These are phyloP conservation scores for Strigamia crassipes DNA, from an alignment of 2,888 invertebrate species.

Conservation along the genomic window DNA sequence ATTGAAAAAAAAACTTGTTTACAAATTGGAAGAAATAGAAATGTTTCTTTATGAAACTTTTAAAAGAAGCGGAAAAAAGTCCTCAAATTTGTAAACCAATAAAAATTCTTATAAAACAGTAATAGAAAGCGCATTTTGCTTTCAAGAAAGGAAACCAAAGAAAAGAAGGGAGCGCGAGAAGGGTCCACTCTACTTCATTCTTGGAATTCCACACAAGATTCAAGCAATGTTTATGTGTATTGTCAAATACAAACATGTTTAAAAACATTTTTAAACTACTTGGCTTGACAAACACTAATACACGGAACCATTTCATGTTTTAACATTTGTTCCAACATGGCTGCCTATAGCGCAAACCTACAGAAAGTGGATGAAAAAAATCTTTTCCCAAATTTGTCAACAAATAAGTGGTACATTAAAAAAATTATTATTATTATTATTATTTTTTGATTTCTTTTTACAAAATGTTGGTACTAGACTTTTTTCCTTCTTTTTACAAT, in stretches of 20 bases:
- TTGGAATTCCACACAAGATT: conserved; percentile 18
- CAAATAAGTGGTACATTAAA: not conserved
- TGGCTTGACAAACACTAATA: conserved; percentile 1
- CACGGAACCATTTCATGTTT: not conserved
- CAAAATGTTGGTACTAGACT: not conserved
- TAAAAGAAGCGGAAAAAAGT: not conserved
- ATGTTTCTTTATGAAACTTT: too few relatives aligned
- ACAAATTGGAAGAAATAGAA: not conserved
- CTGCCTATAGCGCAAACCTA: not conserved
- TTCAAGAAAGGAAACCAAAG: not conserved
- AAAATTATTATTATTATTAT: not conserved
- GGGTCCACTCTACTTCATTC: conserved; percentile 22
- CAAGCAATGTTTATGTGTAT: not conserved
- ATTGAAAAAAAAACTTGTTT: conserved; percentile 2
- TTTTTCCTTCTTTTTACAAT: not conserved
- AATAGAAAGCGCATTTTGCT: not conserved
- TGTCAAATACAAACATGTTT: not conserved
- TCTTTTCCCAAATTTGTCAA: not conserved
- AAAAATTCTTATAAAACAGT: not conserved
- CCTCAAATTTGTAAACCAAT: not conserved
- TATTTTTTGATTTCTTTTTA: not conserved
- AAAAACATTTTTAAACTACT: not conserved
- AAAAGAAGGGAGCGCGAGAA: conserved; percentile 12
- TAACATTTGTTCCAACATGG: not conserved
- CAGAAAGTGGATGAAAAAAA: not conserved